A percentile compares a stretch with the other conserved stretches of the same genome.
phyloP scores from a whole-genome alignment of 2,113 vertebrate species.

The Semnornis frantzii region DNA sequence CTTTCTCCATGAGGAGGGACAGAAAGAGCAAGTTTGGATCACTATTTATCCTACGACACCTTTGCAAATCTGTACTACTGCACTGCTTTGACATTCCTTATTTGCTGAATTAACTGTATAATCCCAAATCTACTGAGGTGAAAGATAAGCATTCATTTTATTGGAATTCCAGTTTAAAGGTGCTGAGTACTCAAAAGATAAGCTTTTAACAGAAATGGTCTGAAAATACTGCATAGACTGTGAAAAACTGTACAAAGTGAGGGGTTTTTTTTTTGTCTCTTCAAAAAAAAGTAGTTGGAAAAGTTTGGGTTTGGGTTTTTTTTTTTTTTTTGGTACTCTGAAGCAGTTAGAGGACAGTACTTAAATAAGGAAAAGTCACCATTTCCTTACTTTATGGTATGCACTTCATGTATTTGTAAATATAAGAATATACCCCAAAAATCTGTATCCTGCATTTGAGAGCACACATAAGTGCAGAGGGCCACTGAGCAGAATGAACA shows the following conservation, averaged over 20 bases:
- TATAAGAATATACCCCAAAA: neutral
- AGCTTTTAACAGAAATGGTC: conserved; percentile 25
- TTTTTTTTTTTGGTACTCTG: neutral
- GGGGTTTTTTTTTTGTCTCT: neutral
- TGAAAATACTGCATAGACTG: neutral
- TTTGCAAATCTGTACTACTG: neutral
- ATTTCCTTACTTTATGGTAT: neutral
- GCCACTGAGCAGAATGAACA: neutral
- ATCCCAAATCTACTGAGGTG: conserved; percentile 27
- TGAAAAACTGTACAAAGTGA: neutral
- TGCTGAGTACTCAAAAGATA: conserved; percentile 21
- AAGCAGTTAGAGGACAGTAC: neutral
- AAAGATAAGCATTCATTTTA: conserved; percentile 36
- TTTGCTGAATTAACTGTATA: conserved; percentile 39
- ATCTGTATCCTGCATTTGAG: neutral
- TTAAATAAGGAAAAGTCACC: neutral
- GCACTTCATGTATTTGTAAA: neutral
- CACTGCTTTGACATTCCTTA: conserved; percentile 1
- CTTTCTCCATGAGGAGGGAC: neutral
- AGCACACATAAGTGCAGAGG: neutral
- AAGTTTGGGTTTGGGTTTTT: fast-evolving
- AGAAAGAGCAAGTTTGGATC: neutral
- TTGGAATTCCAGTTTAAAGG: conserved; percentile 14
- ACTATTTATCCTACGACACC: neutral
- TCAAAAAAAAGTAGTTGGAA: neutral